These are phyloP conservation scores for Rhabdomys dilectus DNA, from an alignment of 2,113 vertebrate genomes.

Conservation along the genomic window DNA sequence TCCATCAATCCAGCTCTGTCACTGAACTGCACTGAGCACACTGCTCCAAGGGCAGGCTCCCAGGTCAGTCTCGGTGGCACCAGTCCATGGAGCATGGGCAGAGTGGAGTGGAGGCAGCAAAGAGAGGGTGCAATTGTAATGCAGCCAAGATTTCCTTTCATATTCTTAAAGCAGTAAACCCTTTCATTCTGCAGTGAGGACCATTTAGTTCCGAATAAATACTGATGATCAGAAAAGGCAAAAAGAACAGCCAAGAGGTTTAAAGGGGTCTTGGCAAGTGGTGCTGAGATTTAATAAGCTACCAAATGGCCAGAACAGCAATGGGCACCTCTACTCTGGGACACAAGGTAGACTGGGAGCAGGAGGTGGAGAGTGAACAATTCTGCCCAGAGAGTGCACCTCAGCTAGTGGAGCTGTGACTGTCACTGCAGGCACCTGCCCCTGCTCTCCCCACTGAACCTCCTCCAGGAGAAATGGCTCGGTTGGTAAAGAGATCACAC, in stretches of 20 bases:
- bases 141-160: conserved; percentile 67
- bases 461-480: background rate
- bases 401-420: accelerated
- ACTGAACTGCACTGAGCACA: background rate
- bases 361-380: background rate
- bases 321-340: background rate
- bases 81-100: background rate
- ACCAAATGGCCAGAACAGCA: background rate
- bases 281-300: conserved; percentile 49
- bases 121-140: background rate
- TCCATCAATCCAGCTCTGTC: background rate
- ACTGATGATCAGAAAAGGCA: conserved; percentile 72
- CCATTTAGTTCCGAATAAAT: conserved; percentile 73
- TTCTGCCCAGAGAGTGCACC: background rate
- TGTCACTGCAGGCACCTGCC: background rate
- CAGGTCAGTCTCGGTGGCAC: background rate
- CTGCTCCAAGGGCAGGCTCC: background rate
- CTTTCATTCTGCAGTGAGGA: conserved; percentile 69
- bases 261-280: conserved; percentile 71
- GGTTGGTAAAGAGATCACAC: background rate
- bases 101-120: background rate
- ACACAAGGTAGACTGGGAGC: background rate
- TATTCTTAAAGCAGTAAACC: conserved; percentile 56
- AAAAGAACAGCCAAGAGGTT: conserved; percentile 74
- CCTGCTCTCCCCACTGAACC: background rate